Evolutionary conservation across 2,797 vertebrate genomes (phyloP), one percentile per base, ranked within the genome.

Genomic region (Craterocephalus amniculus): DNA sequence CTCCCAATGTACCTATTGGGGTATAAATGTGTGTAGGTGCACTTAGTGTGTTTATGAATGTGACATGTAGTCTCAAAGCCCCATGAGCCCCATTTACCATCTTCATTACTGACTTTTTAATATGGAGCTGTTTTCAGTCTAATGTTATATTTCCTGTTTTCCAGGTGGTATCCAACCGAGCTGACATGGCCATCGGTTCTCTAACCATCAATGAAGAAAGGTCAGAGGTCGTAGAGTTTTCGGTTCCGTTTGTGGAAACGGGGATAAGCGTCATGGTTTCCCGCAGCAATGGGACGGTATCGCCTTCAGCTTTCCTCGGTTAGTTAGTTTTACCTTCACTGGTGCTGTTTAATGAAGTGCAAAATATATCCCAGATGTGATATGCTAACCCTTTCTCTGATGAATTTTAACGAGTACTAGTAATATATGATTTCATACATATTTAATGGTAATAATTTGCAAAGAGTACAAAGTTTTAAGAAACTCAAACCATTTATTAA

Each of bases 221-320:
- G 54, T 96, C 96, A 0, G 96, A 96, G 89, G 95, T 97, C 3
- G 95, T 97, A 35, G 96, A 97, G 89, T 97, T 97, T 87, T 97
- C 96, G 0, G 96, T 97, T 5, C 96, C 96, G 1, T 97, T 97
- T 45, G 96, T 97, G 58, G 96, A 97, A 90, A 97, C 96, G 0
- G 96, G 96, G 72, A 97, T 97, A 91, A 97, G 96, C 57, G 96
- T 97, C 76, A 97, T 97, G 96, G 96, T 97, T 61, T 96, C 96
- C 1, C 95, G 96, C 6, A 97, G 96, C 91, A 97, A 97, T 0
- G 96, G 96, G 81, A 97, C 96, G 0, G 96, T 97, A 6, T 97
- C 96, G 0, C 96, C 96, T 2, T 97, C 96, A 0, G 96, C 96
- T 67, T 97, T 97, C 78, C 94, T 97, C 0, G 96, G 96, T 97